A percentile compares a stretch with the other conserved stretches of the same genome.
Evolutionary conservation across 2,797 vertebrate species (phyloP).

Genomic region (Meriones psammophilus): DNA sequence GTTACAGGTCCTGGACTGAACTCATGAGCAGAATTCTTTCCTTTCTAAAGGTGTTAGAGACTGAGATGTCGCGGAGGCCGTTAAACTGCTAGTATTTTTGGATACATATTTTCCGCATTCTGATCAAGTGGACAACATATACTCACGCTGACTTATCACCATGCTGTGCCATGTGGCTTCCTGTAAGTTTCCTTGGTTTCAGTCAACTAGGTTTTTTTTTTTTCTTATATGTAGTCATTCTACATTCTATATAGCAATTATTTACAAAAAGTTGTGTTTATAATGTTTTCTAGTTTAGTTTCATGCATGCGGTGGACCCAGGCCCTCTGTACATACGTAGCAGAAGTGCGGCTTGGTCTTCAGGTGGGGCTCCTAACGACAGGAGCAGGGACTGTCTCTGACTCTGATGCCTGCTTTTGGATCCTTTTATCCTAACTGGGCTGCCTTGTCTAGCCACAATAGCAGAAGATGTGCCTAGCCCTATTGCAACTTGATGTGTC

Average conservation of each 20-base stretch:
- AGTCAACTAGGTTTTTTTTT: neutral
- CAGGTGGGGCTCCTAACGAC: too few species aligned
- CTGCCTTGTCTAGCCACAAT: too few species aligned
- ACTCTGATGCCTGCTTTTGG: too few species aligned
- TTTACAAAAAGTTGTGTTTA: conserved; percentile 36
- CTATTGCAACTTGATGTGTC: too few species aligned
- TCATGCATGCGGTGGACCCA: neutral
- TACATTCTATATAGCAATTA: neutral
- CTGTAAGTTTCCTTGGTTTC: conserved; percentile 20
- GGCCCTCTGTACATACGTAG: too few species aligned
- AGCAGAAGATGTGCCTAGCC: too few species aligned
- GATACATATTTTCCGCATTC: neutral
- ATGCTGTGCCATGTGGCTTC: conserved; percentile 16
- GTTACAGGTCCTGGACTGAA: neutral
- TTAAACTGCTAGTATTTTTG: neutral
- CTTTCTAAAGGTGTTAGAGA: conserved; percentile 41
- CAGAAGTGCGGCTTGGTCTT: too few species aligned
- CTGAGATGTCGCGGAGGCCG: neutral
- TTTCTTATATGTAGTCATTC: neutral
- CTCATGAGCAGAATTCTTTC: neutral
- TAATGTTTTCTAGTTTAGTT: neutral
- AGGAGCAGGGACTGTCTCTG: too few species aligned
- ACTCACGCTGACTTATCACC: conserved; percentile 6
- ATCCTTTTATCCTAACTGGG: too few species aligned
- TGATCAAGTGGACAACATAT: neutral